Conservation (phyloP, 2,888 invertebrate species). For the Acrobasis suavella region DNA sequence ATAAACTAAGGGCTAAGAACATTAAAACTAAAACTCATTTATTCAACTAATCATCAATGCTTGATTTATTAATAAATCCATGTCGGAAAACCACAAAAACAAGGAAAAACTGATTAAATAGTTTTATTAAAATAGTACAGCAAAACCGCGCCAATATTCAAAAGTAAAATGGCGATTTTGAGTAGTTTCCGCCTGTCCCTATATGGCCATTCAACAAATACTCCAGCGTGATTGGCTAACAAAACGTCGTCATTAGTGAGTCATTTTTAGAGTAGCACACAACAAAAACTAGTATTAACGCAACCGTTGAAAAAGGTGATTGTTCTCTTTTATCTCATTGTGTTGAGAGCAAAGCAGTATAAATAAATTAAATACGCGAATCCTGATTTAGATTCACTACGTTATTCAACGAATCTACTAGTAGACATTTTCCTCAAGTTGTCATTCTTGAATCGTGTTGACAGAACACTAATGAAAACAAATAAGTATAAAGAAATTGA, state of each 20-base stretch:
- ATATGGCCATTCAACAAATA: slow-evolving; percentile 84
- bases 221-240: slow-evolving; percentile 80
- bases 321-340: slow-evolving; percentile 55
- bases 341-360: slow-evolving; percentile 41
- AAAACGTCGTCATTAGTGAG: slow-evolving; percentile 49
- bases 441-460: slow-evolving; percentile 44
- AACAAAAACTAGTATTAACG: slow-evolving; percentile 21
- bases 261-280: slow-evolving; percentile 25
- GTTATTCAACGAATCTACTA: slow-evolving; percentile 48
- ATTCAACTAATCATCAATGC: too few species aligned
- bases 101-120: not conserved
- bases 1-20: too few species aligned
- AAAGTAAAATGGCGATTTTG: slow-evolving; percentile 45
- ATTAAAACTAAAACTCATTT: too few species aligned
- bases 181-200: slow-evolving; percentile 79
- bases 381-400: slow-evolving; percentile 37
- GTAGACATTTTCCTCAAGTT: slow-evolving; percentile 53
- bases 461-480: slow-evolving; percentile 2
- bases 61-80: not conserved
- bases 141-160: slow-evolving; percentile 51
- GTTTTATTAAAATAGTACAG: too few species aligned
- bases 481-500: not conserved
- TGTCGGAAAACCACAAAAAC: not conserved
- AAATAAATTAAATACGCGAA: slow-evolving; percentile 42
- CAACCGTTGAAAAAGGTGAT: slow-evolving; percentile 38